Evolutionary conservation across 2,113 vertebrate genomes (phyloP).

Genomic region (Zapornia atra): DNA sequence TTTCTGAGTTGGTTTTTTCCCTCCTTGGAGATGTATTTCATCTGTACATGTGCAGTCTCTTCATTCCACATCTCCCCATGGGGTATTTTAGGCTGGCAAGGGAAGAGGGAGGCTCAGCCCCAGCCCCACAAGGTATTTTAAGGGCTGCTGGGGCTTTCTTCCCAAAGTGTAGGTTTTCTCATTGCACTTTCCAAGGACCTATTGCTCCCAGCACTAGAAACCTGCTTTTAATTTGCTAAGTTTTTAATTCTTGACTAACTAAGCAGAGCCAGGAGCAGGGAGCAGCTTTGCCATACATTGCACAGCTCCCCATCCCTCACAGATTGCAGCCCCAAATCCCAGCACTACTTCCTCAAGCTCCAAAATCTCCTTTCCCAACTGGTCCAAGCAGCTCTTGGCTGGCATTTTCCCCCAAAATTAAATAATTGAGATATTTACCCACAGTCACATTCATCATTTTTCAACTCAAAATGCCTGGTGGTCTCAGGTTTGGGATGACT

Average conservation of each 20-base stretch:
- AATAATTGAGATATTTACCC: conserved; percentile 23
- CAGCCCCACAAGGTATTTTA: not conserved
- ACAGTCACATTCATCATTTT: conserved; percentile 27
- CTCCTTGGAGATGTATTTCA: not conserved
- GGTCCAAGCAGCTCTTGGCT: not conserved
- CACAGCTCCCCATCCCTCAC: not conserved
- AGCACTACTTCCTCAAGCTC: not conserved
- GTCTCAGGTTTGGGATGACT: not conserved
- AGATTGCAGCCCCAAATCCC: not conserved
- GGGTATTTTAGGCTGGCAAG: not conserved
- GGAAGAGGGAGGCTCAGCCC: not conserved
- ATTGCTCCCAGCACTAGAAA: not conserved
- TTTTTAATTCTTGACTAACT: not conserved
- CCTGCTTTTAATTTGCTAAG: not conserved
- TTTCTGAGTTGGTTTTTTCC: not conserved
- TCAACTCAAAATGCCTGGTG: not conserved
- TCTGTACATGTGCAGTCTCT: not conserved
- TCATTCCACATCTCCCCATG: not conserved
- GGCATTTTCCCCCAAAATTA: conserved; percentile 3
- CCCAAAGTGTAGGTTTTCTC: not conserved
- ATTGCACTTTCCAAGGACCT: not conserved
- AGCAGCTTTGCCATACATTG: not conserved
- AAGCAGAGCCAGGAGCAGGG: not conserved
- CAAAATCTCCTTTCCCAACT: conserved; percentile 38
- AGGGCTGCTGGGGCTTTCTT: not conserved